These are phyloP conservation scores for Botia almorhae DNA, from an alignment of 2,797 vertebrate species.

Conservation along the genomic window DNA sequence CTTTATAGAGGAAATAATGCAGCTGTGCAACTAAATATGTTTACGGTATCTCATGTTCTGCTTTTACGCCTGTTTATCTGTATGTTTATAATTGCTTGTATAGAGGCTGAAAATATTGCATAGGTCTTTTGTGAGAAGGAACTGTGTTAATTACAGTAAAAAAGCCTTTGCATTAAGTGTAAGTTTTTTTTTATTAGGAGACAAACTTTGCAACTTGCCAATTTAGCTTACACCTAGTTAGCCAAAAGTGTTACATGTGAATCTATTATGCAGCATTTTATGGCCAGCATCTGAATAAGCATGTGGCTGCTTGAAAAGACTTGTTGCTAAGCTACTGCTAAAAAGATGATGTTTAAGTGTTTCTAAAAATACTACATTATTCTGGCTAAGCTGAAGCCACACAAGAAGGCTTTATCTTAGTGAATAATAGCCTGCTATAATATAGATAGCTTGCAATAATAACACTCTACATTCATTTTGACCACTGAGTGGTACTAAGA, in stretches of 20 bases:
- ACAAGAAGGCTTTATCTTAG: constrained; percentile 38
- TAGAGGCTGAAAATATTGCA: neutral
- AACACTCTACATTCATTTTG: constrained; percentile 43
- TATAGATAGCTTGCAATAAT: constrained; percentile 59
- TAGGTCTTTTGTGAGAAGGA: neutral
- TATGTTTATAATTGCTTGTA: constrained; percentile 5
- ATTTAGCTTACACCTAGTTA: constrained; percentile 7
- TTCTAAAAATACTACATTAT: constrained; percentile 62
- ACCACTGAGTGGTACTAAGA: constrained; percentile 24
- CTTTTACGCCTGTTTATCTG: neutral
- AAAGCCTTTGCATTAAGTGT: neutral
- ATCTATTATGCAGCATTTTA: constrained; percentile 22
- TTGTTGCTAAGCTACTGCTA: constrained; percentile 66
- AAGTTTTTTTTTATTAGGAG: constrained; percentile 25
- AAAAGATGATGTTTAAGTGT: constrained; percentile 56
- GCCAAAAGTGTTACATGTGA: constrained; percentile 16
- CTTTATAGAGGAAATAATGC: too few species aligned
- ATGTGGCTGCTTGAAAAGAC: constrained; percentile 41
- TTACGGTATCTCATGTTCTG: neutral
- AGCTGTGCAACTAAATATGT: too few species aligned
- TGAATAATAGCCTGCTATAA: constrained; percentile 53
- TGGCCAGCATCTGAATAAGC: constrained; percentile 27
- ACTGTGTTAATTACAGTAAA: constrained; percentile 19
- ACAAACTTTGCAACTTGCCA: constrained; percentile 26
- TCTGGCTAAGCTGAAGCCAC: constrained; percentile 37